Conservation (phyloP, 2,888 invertebrate species). For the Acronicta leporina region DNA sequence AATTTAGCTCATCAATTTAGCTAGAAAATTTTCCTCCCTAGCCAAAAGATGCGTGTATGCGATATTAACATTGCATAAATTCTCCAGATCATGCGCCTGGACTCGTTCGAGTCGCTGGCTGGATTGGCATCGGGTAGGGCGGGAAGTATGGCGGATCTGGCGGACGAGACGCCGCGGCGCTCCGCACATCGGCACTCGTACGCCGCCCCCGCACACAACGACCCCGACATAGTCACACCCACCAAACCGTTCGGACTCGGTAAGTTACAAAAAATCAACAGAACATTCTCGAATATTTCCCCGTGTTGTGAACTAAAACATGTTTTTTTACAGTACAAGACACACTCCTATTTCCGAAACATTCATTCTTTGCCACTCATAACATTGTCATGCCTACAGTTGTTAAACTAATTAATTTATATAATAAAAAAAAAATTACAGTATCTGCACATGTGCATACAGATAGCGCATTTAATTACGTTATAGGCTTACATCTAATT, state of each 20-base stretch:
- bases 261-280: slow-evolving; percentile 80
- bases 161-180: slow-evolving; percentile 89
- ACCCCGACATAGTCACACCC: slow-evolving; percentile 89
- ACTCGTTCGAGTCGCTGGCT: slow-evolving; percentile 93
- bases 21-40: slow-evolving; percentile 11
- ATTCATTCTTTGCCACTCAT: slow-evolving; percentile 64
- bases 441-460: slow-evolving; percentile 64
- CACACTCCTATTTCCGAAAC: slow-evolving; percentile 69
- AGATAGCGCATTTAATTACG: slow-evolving; percentile 54
- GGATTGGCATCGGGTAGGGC: slow-evolving; percentile 92
- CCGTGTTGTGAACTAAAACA: slow-evolving; percentile 51
- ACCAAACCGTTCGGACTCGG: slow-evolving; percentile 95
- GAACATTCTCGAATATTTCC: slow-evolving; percentile 9
- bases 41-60: background rate
- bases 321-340: slow-evolving; percentile 65
- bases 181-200: slow-evolving; percentile 86
- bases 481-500: slow-evolving; percentile 49
- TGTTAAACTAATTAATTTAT: slow-evolving; percentile 34
- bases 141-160: slow-evolving; percentile 95
- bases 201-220: slow-evolving; percentile 85
- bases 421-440: slow-evolving; percentile 33
- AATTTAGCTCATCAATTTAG: slow-evolving; percentile 18
- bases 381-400: slow-evolving; percentile 68
- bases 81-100: slow-evolving; percentile 93
- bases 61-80: background rate